Conservation (phyloP, 2,113 vertebrate genomes). For the Rhipidura dahli region DNA sequence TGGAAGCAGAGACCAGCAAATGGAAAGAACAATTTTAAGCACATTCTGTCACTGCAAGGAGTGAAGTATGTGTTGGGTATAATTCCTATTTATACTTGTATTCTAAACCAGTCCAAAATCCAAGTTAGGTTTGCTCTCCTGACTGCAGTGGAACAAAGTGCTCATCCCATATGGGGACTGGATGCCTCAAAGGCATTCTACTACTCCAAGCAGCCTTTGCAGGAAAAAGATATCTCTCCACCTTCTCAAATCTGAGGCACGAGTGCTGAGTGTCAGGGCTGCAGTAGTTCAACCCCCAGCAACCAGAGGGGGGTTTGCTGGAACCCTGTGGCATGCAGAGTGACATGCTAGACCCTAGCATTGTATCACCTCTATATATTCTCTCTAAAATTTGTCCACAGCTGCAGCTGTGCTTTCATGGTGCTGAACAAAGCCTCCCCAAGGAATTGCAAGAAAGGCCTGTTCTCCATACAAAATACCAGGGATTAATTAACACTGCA, state of each 20-base stretch:
- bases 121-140: neutral
- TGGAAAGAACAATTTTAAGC: conserved; percentile 27
- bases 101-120: neutral
- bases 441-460: neutral
- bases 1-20: conserved; percentile 8
- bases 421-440: neutral
- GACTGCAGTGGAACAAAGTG: neutral
- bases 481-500: neutral
- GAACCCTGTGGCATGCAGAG: neutral
- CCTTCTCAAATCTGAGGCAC: neutral
- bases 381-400: neutral
- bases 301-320: neutral
- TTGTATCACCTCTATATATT: neutral
- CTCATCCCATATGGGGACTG: neutral
- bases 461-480: neutral
- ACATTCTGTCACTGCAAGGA: conserved; percentile 18
- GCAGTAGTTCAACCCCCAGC: accelerated
- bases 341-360: neutral
- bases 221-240: neutral
- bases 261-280: neutral
- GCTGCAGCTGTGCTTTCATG: neutral
- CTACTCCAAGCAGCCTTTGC: neutral
- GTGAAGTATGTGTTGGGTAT: neutral
- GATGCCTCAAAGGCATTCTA: neutral
- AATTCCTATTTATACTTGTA: neutral